A percentile compares a stretch with the other conserved stretches of the same genome.
These are phyloP conservation scores for Agapornis roseicollis DNA, from an alignment of 2,113 vertebrate genomes.

Conservation along the genomic window DNA sequence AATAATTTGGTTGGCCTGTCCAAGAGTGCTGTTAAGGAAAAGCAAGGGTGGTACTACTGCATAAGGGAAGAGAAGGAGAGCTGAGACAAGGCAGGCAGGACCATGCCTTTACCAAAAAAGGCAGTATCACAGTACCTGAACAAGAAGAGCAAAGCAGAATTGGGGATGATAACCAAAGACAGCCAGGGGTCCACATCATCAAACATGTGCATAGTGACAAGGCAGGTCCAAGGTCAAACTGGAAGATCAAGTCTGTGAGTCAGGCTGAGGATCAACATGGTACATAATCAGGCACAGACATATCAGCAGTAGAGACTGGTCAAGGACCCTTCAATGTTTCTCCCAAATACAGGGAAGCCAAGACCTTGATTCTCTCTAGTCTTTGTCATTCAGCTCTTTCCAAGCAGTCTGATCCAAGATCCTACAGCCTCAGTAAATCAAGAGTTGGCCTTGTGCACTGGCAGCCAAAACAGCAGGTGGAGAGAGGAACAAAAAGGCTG, in stretches of 20 bases:
- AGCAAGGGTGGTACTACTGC: not conserved
- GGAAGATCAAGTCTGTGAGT: not conserved
- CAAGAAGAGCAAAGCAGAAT: not conserved
- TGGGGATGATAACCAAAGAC: not conserved
- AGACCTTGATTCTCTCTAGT: not conserved
- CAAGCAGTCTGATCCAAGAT: not conserved
- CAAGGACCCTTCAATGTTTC: fast-evolving
- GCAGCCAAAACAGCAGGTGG: not conserved
- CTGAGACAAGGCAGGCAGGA: not conserved
- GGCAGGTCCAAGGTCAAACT: not conserved
- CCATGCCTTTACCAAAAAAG: not conserved
- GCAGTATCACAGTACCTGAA: not conserved
- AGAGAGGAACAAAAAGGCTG: not conserved
- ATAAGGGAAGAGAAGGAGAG: not conserved
- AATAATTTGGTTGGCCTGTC: not conserved
- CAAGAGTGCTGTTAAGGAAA: not conserved
- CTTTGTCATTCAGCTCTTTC: not conserved
- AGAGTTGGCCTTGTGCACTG: not conserved
- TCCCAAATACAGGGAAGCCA: not conserved
- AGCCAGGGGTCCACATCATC: not conserved
- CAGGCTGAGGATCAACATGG: not conserved
- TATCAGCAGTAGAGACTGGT: not conserved
- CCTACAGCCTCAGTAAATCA: not conserved
- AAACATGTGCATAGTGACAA: not conserved
- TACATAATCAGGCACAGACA: not conserved